Base-by-base conservation (phyloP, 1,140 invertebrate species). In the honey bee (Apis mellifera) region DNA sequence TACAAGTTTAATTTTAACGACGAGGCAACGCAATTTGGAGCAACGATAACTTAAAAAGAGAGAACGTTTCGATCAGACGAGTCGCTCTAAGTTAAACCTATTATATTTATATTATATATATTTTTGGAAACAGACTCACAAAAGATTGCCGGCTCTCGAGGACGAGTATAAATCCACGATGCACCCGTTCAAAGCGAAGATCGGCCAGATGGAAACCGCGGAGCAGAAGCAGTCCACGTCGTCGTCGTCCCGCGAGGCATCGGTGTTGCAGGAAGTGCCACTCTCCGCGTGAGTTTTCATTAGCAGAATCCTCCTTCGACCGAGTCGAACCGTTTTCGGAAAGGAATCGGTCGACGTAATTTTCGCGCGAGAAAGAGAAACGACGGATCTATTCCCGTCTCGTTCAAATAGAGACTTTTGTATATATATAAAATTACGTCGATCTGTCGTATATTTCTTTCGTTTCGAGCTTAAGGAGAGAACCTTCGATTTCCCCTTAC, bases 251-350 rank as follows among this genome's bases (percentile, higher is more conserved):
- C 26, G 84, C 71, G 73, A 81, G 57, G 21, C 17, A 12, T 68
- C 69, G 11, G 26, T 86, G 59, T 70, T 89, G 1, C 84, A 90
- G 5, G 89, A 93, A 82, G 88, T 92, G 52, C 92, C 92, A n/a
- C 89, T 93, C 17, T 89, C 92, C 19, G 90, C 90, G 92, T 93
- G 82, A 92, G 90, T 88, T 72, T 78, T 26, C 0, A 32, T 32
- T 32, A 32, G 32, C 4, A 42, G 5, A 42, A 42, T 42, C 2
- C 32, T 42, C 32, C 32, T 42, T 5, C 3, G 2, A 42, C 32
- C 32, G 32, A 5, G 3, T 42, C 32, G 32, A 42, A 42, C 32
- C 32, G 2, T 32, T 32, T n/a, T 32, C 32, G 32, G 3, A 42
- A 26, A 17, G 19, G 15, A 55, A 12, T 0, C 9, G 52, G 52